Base-by-base conservation (phyloP, 2,113 vertebrate genomes). In the Sula dactylatra region DNA sequence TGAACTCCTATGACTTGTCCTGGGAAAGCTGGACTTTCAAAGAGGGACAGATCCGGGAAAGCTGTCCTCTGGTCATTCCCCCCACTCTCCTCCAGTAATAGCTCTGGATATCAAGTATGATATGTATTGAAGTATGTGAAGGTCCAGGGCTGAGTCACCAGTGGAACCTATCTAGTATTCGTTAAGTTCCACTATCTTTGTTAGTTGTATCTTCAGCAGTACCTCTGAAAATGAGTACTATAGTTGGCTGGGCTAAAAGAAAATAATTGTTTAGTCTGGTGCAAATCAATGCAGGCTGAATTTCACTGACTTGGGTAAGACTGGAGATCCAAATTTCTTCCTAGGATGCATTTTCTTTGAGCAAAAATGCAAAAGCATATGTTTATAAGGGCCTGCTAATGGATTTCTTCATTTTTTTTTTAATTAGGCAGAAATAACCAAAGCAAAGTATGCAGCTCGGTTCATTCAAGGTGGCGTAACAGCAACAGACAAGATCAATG, bases 401-500 rank as follows among this genome's bases (percentile, higher is more conserved):
- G 13, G 14, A 18, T 20, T 36, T 13, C n/a, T n/a, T n/a, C n/a
- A n/a, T 15, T 21, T 25, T 62, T 73, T 70, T 3, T 34, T 38
- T 81, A 81, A 49, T 40, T 42, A 74, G 10, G 14, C 8, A 45
- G n/a, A 65, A 88, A 64, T 26, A 82, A 76, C 16, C 9, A 66
- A 81, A 93, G 71, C n/a, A 72, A 79, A 76, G 9, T 66, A 72
- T 49, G 54, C 27, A 84, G 31, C 32, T 65, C 13, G 2, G 84
- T 94, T 95, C 70, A 96, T 85, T 85, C 8, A 7, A 95, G 73
- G 84, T 95, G 81, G 93, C 29, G 11, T 24, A 85, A 66, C 45
- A 95, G 66, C 40, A 87, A 50, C 42, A 94, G 69, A 72, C 36
- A 47, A 76, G 58, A 82, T 65, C 31, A 26, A 82, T 34, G 54